phyloP scores from a whole-genome alignment of 2,888 invertebrate genomes.

The Xanthostigma xanthostigma region DNA sequence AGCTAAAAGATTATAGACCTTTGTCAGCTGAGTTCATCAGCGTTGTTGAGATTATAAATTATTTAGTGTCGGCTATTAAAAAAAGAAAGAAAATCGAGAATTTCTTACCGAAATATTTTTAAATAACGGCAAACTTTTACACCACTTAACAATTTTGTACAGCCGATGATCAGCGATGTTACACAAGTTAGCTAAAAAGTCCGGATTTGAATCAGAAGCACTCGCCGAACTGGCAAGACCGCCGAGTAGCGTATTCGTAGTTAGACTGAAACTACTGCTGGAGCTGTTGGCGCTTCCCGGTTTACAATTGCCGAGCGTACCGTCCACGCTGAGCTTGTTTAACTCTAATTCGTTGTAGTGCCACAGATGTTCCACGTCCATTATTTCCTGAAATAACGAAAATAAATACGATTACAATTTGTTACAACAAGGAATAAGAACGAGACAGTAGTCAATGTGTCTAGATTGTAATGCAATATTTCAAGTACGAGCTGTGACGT shows the following conservation, averaged over 20 bases:
- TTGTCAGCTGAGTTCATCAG: too few species aligned
- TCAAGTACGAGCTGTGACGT: too few species aligned
- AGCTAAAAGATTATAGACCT: too few species aligned
- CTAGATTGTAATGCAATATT: too few species aligned
- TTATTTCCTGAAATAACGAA: conserved; percentile 58
- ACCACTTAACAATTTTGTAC: conserved; percentile 97
- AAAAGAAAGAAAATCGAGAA: neutral
- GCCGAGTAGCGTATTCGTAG: conserved; percentile 39
- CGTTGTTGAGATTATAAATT: too few species aligned
- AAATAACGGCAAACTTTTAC: conserved; percentile 90
- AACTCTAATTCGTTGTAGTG: conserved; percentile 79
- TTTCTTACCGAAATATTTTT: conserved; percentile 79
- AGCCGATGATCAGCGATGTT: conserved; percentile 90
- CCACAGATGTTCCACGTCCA: conserved; percentile 93
- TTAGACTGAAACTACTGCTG: conserved; percentile 27
- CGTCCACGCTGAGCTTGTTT: conserved; percentile 37
- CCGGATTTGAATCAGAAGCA: conserved; percentile 52
- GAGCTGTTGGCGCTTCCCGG: conserved; percentile 25
- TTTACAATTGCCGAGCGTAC: conserved; percentile 19
- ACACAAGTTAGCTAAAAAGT: conserved; percentile 78
- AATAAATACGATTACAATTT: neutral
- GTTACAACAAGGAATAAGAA: too few species aligned
- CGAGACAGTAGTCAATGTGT: too few species aligned
- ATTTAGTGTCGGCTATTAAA: too few species aligned
- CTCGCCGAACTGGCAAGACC: conserved; percentile 34